These are phyloP conservation scores for Neosalanx taihuensis DNA, from an alignment of 2,797 vertebrate genomes.

Conservation along the genomic window DNA sequence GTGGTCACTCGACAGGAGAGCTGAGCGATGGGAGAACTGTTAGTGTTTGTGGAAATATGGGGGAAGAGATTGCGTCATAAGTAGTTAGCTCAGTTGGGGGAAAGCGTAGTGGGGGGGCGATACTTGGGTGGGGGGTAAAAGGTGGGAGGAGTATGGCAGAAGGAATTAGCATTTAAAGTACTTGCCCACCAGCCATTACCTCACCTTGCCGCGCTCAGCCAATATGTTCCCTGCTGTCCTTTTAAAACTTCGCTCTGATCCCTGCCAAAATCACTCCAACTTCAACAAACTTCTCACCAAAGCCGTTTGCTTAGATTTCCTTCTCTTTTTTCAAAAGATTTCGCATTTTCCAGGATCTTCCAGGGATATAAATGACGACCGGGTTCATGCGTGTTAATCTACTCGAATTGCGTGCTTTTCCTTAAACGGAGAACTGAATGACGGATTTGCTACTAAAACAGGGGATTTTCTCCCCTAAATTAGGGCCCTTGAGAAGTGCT, in stretches of 20 bases:
- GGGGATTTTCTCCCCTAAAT: slow-evolving; percentile 11
- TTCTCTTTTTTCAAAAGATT: too few species aligned
- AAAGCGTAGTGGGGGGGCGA: slow-evolving; percentile 8
- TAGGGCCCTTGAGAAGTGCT: slow-evolving; percentile 4
- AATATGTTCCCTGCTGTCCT: slow-evolving; percentile 60
- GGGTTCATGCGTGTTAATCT: slow-evolving; percentile 32
- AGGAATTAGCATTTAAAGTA: slow-evolving; percentile 76
- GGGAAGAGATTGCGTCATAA: slow-evolving; percentile 57
- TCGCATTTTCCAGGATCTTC: slow-evolving; percentile 17
- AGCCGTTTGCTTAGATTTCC: slow-evolving; percentile 22
- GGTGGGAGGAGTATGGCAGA: slow-evolving; percentile 14
- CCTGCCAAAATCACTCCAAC: slow-evolving; percentile 35
- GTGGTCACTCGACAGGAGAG: slow-evolving; percentile 44
- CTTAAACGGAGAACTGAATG: slow-evolving; percentile 17
- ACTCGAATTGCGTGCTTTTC: slow-evolving; percentile 25
- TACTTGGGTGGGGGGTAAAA: slow-evolving; percentile 31
- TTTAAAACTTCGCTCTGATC: slow-evolving; percentile 39
- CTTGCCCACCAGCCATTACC: slow-evolving; percentile 61
- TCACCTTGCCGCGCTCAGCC: slow-evolving; percentile 65
- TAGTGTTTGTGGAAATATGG: slow-evolving; percentile 45
- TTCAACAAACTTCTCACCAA: slow-evolving; percentile 22
- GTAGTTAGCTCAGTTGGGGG: slow-evolving; percentile 51
- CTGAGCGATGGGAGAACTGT: slow-evolving; percentile 38
- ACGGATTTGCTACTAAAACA: slow-evolving; percentile 21
- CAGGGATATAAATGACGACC: slow-evolving; percentile 23